Base-by-base conservation (phyloP, 2,888 invertebrate genomes). In the Pseudococcus viburni region DNA sequence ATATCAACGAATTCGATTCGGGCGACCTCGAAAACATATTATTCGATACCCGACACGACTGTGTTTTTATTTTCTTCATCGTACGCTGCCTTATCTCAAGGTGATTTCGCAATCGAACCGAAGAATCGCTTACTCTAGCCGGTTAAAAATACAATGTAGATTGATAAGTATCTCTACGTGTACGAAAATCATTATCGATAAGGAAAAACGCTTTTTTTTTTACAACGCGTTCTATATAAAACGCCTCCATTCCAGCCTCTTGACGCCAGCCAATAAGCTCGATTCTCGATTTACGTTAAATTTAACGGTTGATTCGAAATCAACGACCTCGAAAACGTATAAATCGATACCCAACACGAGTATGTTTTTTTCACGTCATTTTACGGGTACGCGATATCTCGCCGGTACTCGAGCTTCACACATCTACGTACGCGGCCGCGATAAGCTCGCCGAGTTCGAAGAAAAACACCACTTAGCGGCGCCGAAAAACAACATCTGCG, bases 311-410 rank as follows among this genome's bases (percentile, higher is more conserved):
- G 55, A 55, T 55, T 55, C n/a, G 55, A 55, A 55, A 55, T 55
- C 55, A 55, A 55, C 55, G 55, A 55, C 55, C 55, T 55, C 55
- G 55, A 55, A 55, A 55, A 55, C 55, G 55, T n/a, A 5, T n/a
- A 55, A 55, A 55, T 55, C 55, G 55, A 55, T 55, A n/a, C 55
- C 17, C n/a, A 55, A 55, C 55, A 55, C 55, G 55, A 68, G 26
- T 68, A 68, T 68, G 68, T 68, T 68, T 68, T 68, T 68, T 68
- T 68, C 68, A 68, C 68, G 68, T 68, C 68, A 22, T 55, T 55
- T 55, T 55, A n/a, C 55, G 3, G 42, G 42, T 8, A 8, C 42
- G 42, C 42, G 55, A 55, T 55, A 55, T 55, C 48, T 51, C 48
- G 48, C 12, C 12, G 55, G 55, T 55, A 55, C 55, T 55, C 55